Evolutionary conservation across 2,797 vertebrate species (phyloP).

Genomic region (Melanotaenia maccullochi): DNA sequence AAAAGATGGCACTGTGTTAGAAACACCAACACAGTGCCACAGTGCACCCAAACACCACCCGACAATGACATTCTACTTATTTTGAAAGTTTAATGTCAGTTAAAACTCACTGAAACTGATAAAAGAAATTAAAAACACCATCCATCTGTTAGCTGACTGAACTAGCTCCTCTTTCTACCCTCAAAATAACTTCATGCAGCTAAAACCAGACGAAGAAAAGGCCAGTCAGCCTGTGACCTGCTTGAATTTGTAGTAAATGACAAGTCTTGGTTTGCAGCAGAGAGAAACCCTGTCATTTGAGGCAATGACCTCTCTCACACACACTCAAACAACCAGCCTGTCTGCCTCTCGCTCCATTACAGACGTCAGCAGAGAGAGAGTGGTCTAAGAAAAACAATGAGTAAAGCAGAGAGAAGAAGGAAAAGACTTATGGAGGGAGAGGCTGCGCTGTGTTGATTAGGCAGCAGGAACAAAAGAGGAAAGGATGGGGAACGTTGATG

Average conservation of each 20-base stretch:
- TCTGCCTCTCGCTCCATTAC: conserved; percentile 28
- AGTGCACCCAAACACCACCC: too few relatives aligned
- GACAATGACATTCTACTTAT: too few relatives aligned
- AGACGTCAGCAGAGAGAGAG: conserved; percentile 21
- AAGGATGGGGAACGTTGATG: conserved; percentile 23
- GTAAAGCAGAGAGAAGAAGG: background rate
- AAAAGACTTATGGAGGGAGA: conserved; percentile 17
- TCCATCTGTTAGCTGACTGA: background rate
- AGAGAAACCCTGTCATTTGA: conserved; percentile 43
- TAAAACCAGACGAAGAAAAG: conserved; percentile 15
- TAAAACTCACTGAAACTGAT: too few relatives aligned
- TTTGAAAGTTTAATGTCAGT: too few relatives aligned
- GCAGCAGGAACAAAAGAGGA: conserved; percentile 12
- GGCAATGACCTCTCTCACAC: conserved; percentile 17
- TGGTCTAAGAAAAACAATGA: conserved; percentile 16
- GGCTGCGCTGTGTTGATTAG: conserved; percentile 30
- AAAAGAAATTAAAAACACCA: too few relatives aligned
- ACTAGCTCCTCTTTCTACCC: background rate
- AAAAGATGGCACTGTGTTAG: too few relatives aligned
- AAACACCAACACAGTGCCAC: too few relatives aligned
- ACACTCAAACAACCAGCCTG: conserved; percentile 13
- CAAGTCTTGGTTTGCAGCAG: conserved; percentile 24
- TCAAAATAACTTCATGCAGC: background rate
- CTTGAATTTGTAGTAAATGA: conserved; percentile 31
- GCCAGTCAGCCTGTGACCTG: background rate